phyloP scores from a whole-genome alignment of 2,113 vertebrate genomes.

The Dendrocopos noguchii region DNA sequence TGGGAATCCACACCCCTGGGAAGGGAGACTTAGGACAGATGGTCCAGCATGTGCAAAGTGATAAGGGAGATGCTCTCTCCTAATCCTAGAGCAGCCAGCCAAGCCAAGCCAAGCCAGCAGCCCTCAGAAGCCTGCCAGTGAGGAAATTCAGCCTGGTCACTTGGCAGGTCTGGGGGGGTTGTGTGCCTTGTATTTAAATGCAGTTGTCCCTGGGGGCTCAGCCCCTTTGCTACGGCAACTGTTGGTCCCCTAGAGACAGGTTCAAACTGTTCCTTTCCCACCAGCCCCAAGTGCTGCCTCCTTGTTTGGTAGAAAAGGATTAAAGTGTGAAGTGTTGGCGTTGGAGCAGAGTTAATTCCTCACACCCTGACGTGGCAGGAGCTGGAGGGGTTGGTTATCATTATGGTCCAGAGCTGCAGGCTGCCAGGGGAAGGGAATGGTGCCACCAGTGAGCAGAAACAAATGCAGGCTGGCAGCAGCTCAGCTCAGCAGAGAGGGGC shows the following conservation, averaged over 20 bases:
- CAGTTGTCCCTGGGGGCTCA: neutral
- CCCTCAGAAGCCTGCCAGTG: slow-evolving; percentile 18
- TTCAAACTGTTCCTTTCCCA: neutral
- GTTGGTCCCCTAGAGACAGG: neutral
- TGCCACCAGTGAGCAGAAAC: neutral
- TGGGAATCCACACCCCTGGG: slow-evolving; percentile 54
- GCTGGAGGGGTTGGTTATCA: slow-evolving; percentile 17
- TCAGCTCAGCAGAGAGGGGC: neutral
- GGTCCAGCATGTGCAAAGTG: slow-evolving; percentile 67
- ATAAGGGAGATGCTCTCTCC: slow-evolving; percentile 69
- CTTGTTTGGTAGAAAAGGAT: neutral
- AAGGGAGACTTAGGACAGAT: slow-evolving; percentile 76
- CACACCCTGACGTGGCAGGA: neutral
- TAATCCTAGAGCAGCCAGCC: slow-evolving; percentile 47
- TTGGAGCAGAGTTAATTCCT: neutral
- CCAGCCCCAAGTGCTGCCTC: neutral
- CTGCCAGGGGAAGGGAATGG: neutral
- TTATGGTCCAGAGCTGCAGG: neutral
- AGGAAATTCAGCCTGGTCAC: slow-evolving; percentile 39
- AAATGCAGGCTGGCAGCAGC: neutral
- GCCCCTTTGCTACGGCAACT: neutral
- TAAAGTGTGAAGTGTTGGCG: neutral
- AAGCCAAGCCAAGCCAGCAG: neutral
- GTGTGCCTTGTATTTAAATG: neutral
- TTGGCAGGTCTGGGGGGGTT: neutral